Evolutionary conservation across 2,113 vertebrate genomes (phyloP).

Genomic region (Eubucco bourcierii): DNA sequence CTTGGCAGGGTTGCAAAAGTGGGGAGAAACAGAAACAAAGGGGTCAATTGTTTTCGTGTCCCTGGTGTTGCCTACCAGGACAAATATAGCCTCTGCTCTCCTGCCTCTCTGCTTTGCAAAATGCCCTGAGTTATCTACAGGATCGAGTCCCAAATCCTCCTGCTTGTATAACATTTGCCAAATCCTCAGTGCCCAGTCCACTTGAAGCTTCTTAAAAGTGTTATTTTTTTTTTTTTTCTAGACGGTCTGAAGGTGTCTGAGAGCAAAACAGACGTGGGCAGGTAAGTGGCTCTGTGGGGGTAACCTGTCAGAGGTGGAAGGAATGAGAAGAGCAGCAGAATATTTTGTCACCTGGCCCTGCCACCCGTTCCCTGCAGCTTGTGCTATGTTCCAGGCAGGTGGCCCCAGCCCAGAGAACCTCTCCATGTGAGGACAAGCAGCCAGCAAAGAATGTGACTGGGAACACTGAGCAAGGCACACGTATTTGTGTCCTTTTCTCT

Average conservation of each 20-base stretch:
- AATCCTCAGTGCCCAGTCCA: not conserved
- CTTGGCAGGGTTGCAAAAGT: conserved; percentile 50
- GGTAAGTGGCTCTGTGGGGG: not conserved
- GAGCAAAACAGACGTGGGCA: not conserved
- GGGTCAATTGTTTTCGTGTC: conserved; percentile 53
- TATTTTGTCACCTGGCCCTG: not conserved
- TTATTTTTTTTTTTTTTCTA: not conserved
- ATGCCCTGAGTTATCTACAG: not conserved
- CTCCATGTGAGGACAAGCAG: not conserved
- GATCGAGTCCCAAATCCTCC: not conserved
- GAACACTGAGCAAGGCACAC: not conserved
- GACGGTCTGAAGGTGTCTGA: not conserved
- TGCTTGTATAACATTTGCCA: not conserved
- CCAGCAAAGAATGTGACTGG: not conserved
- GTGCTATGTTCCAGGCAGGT: not conserved
- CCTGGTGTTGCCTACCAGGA: conserved; percentile 19
- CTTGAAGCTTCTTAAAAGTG: not conserved
- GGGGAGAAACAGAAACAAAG: conserved; percentile 61
- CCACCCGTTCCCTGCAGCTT: not conserved
- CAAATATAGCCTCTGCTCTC: conserved; percentile 37
- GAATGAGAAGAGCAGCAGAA: not conserved
- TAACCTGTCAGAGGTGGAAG: not conserved
- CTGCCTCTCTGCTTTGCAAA: not conserved
- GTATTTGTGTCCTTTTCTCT: not conserved
- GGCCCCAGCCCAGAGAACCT: not conserved